These are phyloP conservation scores for Addax nasomaculatus DNA, from an alignment of 2,113 vertebrate genomes.

Conservation along the genomic window DNA sequence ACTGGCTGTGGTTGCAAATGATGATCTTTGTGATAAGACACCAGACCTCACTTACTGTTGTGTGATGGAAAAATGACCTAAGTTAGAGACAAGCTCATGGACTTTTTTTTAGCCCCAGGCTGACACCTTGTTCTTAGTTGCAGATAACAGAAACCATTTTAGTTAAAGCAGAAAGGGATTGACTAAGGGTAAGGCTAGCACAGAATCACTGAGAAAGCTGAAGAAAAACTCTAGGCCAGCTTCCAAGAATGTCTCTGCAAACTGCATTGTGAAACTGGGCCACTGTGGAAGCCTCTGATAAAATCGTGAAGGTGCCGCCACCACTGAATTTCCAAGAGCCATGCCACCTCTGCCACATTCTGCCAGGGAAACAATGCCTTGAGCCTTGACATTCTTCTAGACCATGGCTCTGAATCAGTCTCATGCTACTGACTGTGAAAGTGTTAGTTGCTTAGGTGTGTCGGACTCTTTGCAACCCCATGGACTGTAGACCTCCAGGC, in stretches of 20 bases:
- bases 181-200: not conserved
- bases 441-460: not conserved
- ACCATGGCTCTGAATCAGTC: not conserved
- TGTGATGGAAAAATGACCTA: constrained; percentile 18
- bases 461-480: not conserved
- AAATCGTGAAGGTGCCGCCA: not conserved
- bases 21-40: constrained; percentile 15
- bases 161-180: not conserved
- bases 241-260: not conserved
- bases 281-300: not conserved
- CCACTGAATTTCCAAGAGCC: not conserved
- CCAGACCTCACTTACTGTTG: not conserved
- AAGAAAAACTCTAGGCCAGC: not conserved
- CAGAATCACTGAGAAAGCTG: not conserved
- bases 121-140: not conserved
- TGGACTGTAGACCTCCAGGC: not conserved
- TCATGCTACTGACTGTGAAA: not conserved
- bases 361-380: not conserved
- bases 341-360: not conserved
- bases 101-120: not conserved
- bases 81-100: not conserved
- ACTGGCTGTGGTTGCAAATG: not conserved
- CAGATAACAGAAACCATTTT: not conserved
- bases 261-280: not conserved
- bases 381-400: not conserved